A percentile compares a stretch with the other conserved stretches of the same genome.
phyloP scores from a whole-genome alignment of 1,140 invertebrate genomes.

The Sarcophaga peregrina region DNA sequence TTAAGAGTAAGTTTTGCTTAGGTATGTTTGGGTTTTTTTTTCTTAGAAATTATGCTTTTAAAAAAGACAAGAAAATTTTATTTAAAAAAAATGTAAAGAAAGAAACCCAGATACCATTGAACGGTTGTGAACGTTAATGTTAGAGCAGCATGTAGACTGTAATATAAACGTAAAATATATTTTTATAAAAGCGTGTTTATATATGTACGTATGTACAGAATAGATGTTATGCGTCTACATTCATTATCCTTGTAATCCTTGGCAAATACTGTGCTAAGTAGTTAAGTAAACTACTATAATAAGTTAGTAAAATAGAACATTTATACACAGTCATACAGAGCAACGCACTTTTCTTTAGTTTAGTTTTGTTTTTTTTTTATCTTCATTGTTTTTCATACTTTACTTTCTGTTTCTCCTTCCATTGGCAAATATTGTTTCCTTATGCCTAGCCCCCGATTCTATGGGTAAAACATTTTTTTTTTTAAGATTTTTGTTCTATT shows the following conservation, averaged over 20 bases:
- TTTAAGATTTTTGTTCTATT: background rate
- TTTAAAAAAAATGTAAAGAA: no score
- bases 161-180: no score
- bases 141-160: no score
- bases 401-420: background rate
- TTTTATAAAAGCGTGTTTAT: background rate
- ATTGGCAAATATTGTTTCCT: background rate
- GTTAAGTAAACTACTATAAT: slow-evolving; percentile 31
- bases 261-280: slow-evolving; percentile 41
- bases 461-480: background rate
- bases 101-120: no score
- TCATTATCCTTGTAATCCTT: slow-evolving; percentile 42
- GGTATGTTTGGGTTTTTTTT: no score
- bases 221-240: slow-evolving; percentile 36
- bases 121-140: no score
- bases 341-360: slow-evolving; percentile 29
- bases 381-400: background rate
- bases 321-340: background rate
- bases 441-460: background rate
- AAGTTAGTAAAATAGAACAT: slow-evolving; percentile 20
- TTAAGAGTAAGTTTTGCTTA: no score
- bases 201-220: background rate
- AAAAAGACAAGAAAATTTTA: no score
- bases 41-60: no score
- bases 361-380: background rate